Percentiles rank a stretch among this genome's conserved stretches.
Conservation (phyloP, 2,888 invertebrate genomes). For the Ochropleura plecta region DNA sequence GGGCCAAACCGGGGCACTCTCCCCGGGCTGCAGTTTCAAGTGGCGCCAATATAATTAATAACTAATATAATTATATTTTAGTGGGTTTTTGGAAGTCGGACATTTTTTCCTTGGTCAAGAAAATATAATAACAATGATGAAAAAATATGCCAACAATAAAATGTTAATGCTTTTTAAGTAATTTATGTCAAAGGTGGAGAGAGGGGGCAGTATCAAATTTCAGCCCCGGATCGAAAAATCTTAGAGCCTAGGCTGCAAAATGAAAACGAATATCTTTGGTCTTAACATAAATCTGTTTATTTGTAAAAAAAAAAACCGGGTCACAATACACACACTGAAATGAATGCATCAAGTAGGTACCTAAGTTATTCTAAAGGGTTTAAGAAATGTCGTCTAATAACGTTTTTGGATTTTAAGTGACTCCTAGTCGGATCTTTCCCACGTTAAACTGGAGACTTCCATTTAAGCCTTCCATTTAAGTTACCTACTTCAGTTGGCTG, state of each 20-base stretch:
- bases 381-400: not conserved
- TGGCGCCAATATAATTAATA: too few relatives aligned
- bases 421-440: not conserved
- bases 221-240: too few relatives aligned
- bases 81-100: too few relatives aligned
- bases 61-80: too few relatives aligned
- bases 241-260: not conserved
- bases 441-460: not conserved
- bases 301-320: slow-evolving; percentile 7
- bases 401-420: not conserved
- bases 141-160: too few relatives aligned
- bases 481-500: not conserved
- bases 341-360: not conserved
- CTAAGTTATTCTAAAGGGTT: not conserved
- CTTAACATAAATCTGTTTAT: not conserved
- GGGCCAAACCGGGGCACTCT: too few relatives aligned
- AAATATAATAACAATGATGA: too few relatives aligned
- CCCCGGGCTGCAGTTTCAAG: too few relatives aligned
- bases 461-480: not conserved
- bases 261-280: not conserved
- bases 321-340: not conserved
- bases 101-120: too few relatives aligned
- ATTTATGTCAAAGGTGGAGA: too few relatives aligned
- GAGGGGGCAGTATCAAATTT: too few relatives aligned
- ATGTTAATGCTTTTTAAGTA: too few relatives aligned